Percentiles rank a stretch among this genome's conserved stretches.
These are phyloP conservation scores for Hipposideros armiger DNA, from an alignment of 2,113 vertebrate genomes.

Conservation along the genomic window DNA sequence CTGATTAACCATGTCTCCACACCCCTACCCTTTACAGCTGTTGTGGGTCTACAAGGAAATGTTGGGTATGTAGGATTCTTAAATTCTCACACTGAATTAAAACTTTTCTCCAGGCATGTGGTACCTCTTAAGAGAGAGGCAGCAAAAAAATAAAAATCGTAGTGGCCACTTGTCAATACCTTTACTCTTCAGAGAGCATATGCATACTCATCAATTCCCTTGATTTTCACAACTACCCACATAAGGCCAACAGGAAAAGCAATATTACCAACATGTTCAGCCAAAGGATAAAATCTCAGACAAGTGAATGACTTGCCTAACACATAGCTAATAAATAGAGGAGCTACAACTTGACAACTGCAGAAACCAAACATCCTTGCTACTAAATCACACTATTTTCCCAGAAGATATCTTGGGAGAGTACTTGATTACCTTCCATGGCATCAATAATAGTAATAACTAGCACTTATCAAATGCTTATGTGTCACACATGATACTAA, in stretches of 20 bases:
- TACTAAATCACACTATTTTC: neutral
- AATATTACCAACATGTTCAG: neutral
- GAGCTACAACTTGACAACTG: neutral
- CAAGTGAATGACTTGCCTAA: neutral
- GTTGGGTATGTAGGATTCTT: neutral
- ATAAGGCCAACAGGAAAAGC: neutral
- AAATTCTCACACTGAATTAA: neutral
- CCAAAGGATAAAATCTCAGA: neutral
- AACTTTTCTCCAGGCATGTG: neutral
- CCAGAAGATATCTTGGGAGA: neutral
- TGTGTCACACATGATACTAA: neutral
- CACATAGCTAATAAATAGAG: neutral
- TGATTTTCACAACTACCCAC: slow-evolving; percentile 33
- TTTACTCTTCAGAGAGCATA: slow-evolving; percentile 6
- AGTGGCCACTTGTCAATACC: neutral
- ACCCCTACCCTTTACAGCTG: neutral
- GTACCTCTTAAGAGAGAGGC: neutral
- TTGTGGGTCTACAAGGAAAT: neutral
- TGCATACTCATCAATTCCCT: neutral
- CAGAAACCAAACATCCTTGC: neutral
- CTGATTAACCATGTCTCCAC: neutral
- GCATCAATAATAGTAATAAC: neutral
- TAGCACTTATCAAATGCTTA: neutral
- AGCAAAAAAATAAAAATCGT: neutral
- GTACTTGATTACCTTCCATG: neutral